phyloP scores from a whole-genome alignment of 2,888 invertebrate genomes.

The Campoplex capitator region DNA sequence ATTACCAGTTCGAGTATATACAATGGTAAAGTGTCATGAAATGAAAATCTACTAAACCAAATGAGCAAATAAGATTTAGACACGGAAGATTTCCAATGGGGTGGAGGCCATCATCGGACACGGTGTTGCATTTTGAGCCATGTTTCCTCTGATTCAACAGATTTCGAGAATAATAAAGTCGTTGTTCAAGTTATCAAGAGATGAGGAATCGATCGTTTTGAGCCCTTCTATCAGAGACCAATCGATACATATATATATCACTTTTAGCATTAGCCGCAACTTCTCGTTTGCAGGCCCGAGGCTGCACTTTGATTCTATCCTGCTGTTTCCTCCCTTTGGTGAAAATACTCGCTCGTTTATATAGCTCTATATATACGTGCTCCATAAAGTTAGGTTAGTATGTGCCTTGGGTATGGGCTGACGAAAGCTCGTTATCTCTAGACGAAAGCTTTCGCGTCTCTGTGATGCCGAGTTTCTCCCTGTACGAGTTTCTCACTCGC shows the following conservation, averaged over 20 bases:
- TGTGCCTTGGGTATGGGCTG: slow-evolving; percentile 7
- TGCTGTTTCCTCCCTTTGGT: background rate
- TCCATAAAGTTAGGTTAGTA: slow-evolving; percentile 36
- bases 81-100: background rate
- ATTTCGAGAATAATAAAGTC: background rate
- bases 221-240: slow-evolving; percentile 8
- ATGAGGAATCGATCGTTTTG: background rate
- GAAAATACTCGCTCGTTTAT: background rate
- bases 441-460: slow-evolving; percentile 46
- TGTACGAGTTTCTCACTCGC: background rate
- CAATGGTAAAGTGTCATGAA: background rate
- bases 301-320: slow-evolving; percentile 60
- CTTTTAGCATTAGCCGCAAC: slow-evolving; percentile 14
- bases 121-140: background rate
- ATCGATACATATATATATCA: background rate
- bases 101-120: background rate
- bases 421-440: slow-evolving; percentile 65
- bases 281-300: slow-evolving; percentile 41
- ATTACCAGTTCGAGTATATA: background rate
- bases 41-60: background rate
- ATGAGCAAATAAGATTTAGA: background rate
- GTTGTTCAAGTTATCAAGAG: slow-evolving; percentile 18
- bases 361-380: background rate
- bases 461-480: slow-evolving; percentile 39
- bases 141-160: background rate